Conservation (phyloP, 2,113 vertebrate species). For the Ctenodactylus gundi region DNA sequence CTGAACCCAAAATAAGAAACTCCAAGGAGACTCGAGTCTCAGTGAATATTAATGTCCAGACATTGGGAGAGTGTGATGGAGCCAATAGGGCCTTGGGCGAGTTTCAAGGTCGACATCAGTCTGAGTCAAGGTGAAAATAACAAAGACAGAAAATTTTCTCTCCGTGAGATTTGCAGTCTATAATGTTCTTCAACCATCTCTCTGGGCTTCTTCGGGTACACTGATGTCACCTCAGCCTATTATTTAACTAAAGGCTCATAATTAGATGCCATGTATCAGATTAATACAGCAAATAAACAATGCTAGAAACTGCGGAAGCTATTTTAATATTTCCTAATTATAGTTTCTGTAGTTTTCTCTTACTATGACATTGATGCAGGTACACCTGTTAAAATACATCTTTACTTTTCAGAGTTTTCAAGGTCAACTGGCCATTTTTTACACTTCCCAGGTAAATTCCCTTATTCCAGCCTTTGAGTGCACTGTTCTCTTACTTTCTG, state of each 20-base stretch:
- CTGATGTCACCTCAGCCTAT: not conserved
- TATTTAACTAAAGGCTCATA: not conserved
- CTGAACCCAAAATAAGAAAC: not conserved
- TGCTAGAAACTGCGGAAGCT: not conserved
- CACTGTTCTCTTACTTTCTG: not conserved
- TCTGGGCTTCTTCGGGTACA: not conserved
- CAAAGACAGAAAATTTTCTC: not conserved
- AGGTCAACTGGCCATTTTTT: not conserved
- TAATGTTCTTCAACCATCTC: not conserved
- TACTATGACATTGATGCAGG: not conserved
- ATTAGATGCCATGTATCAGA: not conserved
- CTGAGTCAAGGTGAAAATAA: not conserved
- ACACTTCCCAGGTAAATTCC: not conserved
- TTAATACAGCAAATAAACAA: not conserved
- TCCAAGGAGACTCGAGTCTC: not conserved
- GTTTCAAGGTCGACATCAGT: not conserved
- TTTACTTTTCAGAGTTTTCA: not conserved
- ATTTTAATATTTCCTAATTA: not conserved
- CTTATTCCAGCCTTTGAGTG: not conserved
- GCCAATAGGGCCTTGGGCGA: not conserved
- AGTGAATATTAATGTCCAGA: not conserved
- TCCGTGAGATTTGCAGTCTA: not conserved
- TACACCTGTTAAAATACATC: not conserved
- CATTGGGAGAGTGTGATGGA: too few relatives aligned
- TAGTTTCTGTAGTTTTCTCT: not conserved